Conservation (phyloP, 2,113 vertebrate species). For the Odobenus rosmarus region DNA sequence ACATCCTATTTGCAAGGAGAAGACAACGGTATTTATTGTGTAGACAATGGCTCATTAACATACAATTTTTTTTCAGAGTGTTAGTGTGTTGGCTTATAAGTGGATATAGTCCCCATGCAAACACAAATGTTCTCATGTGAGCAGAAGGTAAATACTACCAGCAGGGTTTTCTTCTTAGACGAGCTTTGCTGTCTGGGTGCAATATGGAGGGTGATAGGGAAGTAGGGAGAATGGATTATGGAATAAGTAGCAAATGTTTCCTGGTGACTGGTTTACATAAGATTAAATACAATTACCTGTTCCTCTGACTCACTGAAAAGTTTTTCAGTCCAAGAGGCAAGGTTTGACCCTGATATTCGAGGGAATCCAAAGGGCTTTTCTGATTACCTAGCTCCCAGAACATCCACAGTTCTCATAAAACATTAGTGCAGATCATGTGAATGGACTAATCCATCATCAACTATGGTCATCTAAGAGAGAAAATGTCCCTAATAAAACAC, state of each 20-base stretch:
- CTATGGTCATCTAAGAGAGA: neutral
- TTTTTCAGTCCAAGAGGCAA: slow-evolving; percentile 3
- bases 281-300: neutral
- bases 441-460: neutral
- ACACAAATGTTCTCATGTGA: neutral
- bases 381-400: neutral
- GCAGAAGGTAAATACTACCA: neutral
- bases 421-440: neutral
- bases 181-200: neutral
- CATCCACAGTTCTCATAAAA: neutral
- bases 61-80: neutral
- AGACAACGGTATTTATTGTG: neutral
- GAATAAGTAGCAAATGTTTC: slow-evolving; percentile 20
- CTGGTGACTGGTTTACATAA: neutral
- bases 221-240: neutral
- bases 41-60: neutral
- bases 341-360: neutral
- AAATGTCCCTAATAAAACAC: neutral
- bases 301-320: slow-evolving; percentile 1
- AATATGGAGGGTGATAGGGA: neutral
- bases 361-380: neutral
- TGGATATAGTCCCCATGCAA: neutral
- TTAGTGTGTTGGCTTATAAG: neutral
- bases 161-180: neutral
- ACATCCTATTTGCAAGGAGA: neutral